Evolutionary conservation across 1,140 invertebrate genomes (phyloP).

Genomic region (Neuroterus valhalla): DNA sequence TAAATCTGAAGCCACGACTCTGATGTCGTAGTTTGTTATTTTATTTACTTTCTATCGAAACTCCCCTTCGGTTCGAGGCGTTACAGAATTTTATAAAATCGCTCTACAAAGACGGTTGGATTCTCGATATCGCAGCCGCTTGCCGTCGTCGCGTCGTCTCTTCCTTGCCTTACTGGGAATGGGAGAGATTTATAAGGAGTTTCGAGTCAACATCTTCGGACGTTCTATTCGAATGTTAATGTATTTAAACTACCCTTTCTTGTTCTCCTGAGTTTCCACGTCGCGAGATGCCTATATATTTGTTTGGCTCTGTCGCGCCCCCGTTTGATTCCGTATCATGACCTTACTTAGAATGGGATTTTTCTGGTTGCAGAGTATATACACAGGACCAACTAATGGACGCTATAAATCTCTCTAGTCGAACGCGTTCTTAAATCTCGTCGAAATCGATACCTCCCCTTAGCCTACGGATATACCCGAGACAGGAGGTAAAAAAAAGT

Average conservation of each 20-base stretch:
- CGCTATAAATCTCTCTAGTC: slow-evolving; percentile 55
- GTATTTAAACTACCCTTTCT: slow-evolving; percentile 39
- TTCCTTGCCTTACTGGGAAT: slow-evolving; percentile 20
- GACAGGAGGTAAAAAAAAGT: slow-evolving; percentile 20
- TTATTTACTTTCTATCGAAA: slow-evolving; percentile 24
- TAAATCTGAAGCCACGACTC: slow-evolving; percentile 16
- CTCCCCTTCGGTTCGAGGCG: slow-evolving; percentile 7
- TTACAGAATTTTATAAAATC: slow-evolving; percentile 22
- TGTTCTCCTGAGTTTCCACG: slow-evolving; percentile 19
- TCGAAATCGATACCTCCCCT: slow-evolving; percentile 53
- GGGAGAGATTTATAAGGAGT: slow-evolving; percentile 36
- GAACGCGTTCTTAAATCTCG: slow-evolving; percentile 53
- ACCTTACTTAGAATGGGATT: slow-evolving; percentile 53
- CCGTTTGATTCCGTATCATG: slow-evolving; percentile 45
- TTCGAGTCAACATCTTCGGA: slow-evolving; percentile 32
- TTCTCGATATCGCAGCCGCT: slow-evolving; percentile 21
- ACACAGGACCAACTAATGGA: slow-evolving; percentile 56
- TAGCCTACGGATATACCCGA: slow-evolving; percentile 35
- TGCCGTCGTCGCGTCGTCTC: too few species aligned
- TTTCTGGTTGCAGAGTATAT: slow-evolving; percentile 49
- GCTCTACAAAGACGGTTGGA: slow-evolving; percentile 18
- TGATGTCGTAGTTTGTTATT: slow-evolving; percentile 14
- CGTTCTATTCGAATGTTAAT: slow-evolving; percentile 39
- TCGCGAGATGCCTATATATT: slow-evolving; percentile 35
- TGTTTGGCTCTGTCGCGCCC: slow-evolving; percentile 40